Evolutionary conservation across 2,113 vertebrate species (phyloP).

Genomic region (Eira barbara): DNA sequence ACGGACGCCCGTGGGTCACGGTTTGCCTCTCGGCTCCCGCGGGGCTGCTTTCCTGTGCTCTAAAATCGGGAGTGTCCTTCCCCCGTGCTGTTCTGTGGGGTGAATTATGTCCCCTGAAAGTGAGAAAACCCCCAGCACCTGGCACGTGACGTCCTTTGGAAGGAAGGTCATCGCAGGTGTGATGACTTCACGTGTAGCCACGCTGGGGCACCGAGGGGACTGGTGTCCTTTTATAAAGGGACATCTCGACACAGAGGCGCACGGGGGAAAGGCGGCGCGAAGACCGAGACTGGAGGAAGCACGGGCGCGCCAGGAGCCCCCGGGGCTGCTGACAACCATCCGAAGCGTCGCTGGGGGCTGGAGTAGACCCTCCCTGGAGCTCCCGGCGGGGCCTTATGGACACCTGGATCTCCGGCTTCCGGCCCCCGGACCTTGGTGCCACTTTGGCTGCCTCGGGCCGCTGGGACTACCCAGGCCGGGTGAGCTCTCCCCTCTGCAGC

Average conservation of each 20-base stretch:
- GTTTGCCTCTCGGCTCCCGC: background rate
- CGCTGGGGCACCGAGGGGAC: rapidly evolving
- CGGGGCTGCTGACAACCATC: rapidly evolving
- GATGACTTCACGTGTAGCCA: background rate
- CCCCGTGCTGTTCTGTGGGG: rapidly evolving
- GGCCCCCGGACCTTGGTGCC: rapidly evolving
- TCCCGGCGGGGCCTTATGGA: rapidly evolving
- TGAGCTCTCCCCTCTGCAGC: background rate
- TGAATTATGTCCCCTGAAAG: too few species aligned
- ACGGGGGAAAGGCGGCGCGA: rapidly evolving
- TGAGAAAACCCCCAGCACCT: background rate
- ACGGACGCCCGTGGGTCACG: background rate
- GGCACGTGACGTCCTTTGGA: background rate
- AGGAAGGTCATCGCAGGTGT: background rate
- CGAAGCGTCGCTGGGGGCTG: background rate
- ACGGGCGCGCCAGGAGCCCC: rapidly evolving
- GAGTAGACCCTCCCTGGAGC: background rate
- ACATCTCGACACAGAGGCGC: background rate
- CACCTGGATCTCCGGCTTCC: too few species aligned
- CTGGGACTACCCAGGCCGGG: rapidly evolving
- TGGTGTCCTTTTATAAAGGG: background rate
- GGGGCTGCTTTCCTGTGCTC: background rate
- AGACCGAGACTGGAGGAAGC: background rate
- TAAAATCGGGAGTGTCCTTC: background rate
- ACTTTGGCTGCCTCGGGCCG: background rate